Percentiles rank a stretch among this genome's conserved stretches.
phyloP scores from a whole-genome alignment of 2,797 vertebrate species.

The Phoeniculus purpureus region DNA sequence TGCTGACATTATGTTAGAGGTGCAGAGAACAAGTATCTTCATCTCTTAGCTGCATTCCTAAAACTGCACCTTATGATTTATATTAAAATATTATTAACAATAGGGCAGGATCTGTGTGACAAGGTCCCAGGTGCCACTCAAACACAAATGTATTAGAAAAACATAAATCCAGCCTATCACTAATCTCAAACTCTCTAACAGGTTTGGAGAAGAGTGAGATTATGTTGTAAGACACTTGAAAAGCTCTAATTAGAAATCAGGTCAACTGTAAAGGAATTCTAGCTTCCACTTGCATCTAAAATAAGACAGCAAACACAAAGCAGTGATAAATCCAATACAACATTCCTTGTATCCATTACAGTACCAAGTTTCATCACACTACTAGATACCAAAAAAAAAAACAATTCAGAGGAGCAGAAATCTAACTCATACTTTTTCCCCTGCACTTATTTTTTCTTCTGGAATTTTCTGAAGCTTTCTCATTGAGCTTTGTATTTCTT shows the following conservation, averaged over 20 bases:
- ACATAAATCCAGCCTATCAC: not conserved
- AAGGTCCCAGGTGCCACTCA: not conserved
- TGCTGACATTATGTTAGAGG: not conserved
- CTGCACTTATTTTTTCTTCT: not conserved
- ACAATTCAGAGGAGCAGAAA: conserved; percentile 17
- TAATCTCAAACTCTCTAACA: not conserved
- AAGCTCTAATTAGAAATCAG: conserved; percentile 67
- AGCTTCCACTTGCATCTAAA: conserved; percentile 62
- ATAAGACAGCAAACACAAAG: conserved; percentile 34
- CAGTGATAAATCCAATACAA: conserved; percentile 17
- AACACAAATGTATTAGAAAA: not conserved
- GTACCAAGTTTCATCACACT: not conserved
- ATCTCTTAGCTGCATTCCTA: not conserved
- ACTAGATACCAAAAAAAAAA: conserved; percentile 17
- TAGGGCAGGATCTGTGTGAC: not conserved
- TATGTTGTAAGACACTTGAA: conserved; percentile 40
- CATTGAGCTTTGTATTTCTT: not conserved
- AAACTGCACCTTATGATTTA: not conserved
- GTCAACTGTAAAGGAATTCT: conserved; percentile 63
- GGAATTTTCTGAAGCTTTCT: conserved; percentile 13
- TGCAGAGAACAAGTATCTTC: not conserved
- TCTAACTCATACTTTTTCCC: not conserved
- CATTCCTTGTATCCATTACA: not conserved
- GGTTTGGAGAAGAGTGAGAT: not conserved
- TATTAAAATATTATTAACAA: not conserved